phyloP scores from a whole-genome alignment of 35 echinoderm and acorn worm species.

The Diadema setosum region DNA sequence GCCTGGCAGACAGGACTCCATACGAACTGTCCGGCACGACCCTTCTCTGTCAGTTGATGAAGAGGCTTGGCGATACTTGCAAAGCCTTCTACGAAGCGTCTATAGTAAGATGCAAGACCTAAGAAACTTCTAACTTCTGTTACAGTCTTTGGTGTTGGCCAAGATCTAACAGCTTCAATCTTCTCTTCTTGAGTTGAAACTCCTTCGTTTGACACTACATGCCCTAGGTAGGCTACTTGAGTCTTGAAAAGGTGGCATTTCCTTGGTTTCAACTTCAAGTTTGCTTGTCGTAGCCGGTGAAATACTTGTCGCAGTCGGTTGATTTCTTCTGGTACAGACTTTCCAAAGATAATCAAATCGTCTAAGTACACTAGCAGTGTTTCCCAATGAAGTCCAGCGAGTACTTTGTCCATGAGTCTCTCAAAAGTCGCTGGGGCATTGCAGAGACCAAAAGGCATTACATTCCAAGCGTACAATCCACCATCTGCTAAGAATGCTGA shows the following conservation, averaged over 20 bases:
- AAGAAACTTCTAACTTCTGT: constrained; percentile 51
- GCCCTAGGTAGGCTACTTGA: constrained; percentile 30
- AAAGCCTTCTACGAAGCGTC: constrained; percentile 44
- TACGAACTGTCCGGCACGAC: not conserved
- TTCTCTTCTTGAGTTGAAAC: constrained; percentile 28
- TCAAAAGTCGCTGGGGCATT: too few species aligned
- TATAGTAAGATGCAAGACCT: constrained; percentile 43
- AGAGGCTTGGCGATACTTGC: constrained; percentile 41
- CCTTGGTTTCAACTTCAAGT: constrained; percentile 39
- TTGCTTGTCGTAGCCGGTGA: not conserved
- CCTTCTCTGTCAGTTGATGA: constrained; percentile 18
- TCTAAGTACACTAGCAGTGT: constrained; percentile 13
- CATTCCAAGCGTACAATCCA: constrained; percentile 31
- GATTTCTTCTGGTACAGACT: not conserved
- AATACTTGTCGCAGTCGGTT: not conserved
- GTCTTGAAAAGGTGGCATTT: constrained; percentile 54
- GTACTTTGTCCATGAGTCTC: too few species aligned
- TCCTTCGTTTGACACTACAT: constrained; percentile 20
- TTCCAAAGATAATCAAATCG: not conserved
- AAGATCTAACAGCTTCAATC: not conserved
- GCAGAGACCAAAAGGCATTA: too few species aligned
- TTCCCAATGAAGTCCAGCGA: constrained; percentile 20
- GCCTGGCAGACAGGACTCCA: too few species aligned
- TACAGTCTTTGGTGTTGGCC: constrained; percentile 24
- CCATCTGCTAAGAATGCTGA: constrained; percentile 40